Evolutionary conservation across 1,140 invertebrate genomes (phyloP).

Genomic region (Aethina tumida): DNA sequence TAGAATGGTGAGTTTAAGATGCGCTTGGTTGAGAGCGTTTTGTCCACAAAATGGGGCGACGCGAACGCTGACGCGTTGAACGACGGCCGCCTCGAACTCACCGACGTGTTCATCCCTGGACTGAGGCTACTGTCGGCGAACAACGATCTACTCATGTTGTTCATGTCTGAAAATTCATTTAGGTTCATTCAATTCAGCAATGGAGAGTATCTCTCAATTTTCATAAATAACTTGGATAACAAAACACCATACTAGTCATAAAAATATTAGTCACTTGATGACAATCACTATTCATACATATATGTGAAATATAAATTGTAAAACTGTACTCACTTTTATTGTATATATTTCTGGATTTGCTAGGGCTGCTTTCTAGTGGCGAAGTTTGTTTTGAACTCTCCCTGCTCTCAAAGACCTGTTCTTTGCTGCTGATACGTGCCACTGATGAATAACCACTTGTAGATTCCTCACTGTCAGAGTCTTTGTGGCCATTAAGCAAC

Average conservation of each 20-base stretch:
- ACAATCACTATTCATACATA: not conserved
- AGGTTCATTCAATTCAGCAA: no score
- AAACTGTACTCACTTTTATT: conserved; percentile 16
- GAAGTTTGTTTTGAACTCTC: conserved; percentile 21
- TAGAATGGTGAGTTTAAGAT: conserved; percentile 65
- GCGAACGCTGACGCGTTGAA: conserved; percentile 46
- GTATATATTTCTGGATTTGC: conserved; percentile 18
- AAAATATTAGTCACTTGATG: no score
- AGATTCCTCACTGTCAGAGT: conserved; percentile 34
- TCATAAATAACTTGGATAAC: no score
- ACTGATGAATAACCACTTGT: conserved; percentile 35
- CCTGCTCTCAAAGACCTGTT: conserved; percentile 16
- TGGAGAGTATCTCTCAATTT: no score
- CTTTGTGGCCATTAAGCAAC: conserved; percentile 23
- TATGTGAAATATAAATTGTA: not conserved
- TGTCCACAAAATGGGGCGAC: conserved; percentile 31
- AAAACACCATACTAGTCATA: no score
- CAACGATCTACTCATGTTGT: conserved; percentile 19
- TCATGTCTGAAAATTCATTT: no score
- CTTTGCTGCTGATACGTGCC: conserved; percentile 24
- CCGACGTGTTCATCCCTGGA: conserved; percentile 26
- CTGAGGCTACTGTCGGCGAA: conserved; percentile 21
- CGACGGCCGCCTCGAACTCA: conserved; percentile 42
- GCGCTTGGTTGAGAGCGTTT: conserved; percentile 30
- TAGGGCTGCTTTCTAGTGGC: conserved; percentile 13